Conservation (phyloP, 2,888 invertebrate species). For the Apamea monoglypha region DNA sequence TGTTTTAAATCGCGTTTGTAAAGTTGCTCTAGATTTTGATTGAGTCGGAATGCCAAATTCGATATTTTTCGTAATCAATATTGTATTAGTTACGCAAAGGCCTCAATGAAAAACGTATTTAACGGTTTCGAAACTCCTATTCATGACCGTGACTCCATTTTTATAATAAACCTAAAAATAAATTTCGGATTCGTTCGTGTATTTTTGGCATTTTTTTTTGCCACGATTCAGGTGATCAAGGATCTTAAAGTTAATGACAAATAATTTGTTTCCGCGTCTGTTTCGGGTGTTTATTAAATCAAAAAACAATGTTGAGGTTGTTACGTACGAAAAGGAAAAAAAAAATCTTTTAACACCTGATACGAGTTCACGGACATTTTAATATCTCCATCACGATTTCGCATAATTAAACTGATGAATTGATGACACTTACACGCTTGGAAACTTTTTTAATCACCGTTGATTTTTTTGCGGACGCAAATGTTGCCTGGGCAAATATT, state of each 20-base stretch:
- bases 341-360: constrained; percentile 68
- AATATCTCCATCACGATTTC: constrained; percentile 79
- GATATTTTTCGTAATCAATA: background rate
- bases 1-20: constrained; percentile 32
- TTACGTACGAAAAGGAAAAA: constrained; percentile 52
- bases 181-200: constrained; percentile 34
- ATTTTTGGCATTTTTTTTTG: constrained; percentile 47
- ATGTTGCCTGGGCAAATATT: constrained; percentile 50
- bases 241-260: constrained; percentile 65
- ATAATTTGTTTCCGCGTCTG: constrained; percentile 73
- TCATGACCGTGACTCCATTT: constrained; percentile 46
- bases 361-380: constrained; percentile 72
- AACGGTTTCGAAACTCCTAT: constrained; percentile 28
- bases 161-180: constrained; percentile 27
- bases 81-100: constrained; percentile 8
- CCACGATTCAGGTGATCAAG: constrained; percentile 57
- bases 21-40: constrained; percentile 27
- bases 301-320: constrained; percentile 62
- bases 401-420: constrained; percentile 74
- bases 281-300: constrained; percentile 68
- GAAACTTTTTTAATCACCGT: constrained; percentile 59
- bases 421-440: constrained; percentile 66
- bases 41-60: background rate
- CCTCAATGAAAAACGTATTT: constrained; percentile 13
- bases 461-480: constrained; percentile 52